Conservation (phyloP, 1,140 invertebrate species). For the Zaprionus kolodkinae region DNA sequence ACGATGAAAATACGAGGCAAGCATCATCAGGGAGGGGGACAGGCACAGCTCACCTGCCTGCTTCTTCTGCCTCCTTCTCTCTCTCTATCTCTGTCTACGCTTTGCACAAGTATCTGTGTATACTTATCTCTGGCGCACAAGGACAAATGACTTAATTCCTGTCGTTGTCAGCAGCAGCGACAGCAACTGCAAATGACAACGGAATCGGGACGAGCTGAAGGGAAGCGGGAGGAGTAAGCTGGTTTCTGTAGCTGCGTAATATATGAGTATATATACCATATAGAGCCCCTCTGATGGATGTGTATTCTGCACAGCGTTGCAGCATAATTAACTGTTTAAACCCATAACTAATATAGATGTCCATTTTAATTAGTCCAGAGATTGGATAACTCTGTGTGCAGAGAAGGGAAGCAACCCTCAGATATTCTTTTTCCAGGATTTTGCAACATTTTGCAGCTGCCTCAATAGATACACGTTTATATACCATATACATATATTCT, state of each 20-base stretch:
- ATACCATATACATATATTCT: no score
- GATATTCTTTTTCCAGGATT: no score
- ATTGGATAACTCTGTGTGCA: background rate
- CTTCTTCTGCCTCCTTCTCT: conserved; percentile 6
- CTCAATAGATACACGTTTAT: background rate
- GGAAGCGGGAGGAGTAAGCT: background rate
- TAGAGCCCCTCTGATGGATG: background rate
- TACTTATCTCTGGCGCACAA: conserved; percentile 74
- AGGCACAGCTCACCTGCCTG: conserved; percentile 17
- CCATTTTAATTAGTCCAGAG: background rate
- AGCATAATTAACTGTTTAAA: conserved; percentile 7
- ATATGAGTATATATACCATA: conserved; percentile 13
- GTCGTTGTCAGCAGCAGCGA: conserved; percentile 52
- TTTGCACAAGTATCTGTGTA: conserved; percentile 12
- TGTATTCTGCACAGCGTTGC: background rate
- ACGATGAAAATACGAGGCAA: conserved; percentile 24
- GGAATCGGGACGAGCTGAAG: conserved; percentile 37
- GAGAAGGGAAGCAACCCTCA: no score
- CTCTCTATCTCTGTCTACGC: background rate
- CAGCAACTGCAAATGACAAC: conserved; percentile 47
- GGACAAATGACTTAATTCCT: conserved; percentile 82
- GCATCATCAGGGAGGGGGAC: conserved; percentile 13
- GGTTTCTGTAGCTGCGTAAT: conserved; percentile 5
- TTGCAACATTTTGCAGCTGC: background rate
- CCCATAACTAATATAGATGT: background rate